phyloP scores from a whole-genome alignment of 2,113 vertebrate genomes.

The Istiophorus platypterus region DNA sequence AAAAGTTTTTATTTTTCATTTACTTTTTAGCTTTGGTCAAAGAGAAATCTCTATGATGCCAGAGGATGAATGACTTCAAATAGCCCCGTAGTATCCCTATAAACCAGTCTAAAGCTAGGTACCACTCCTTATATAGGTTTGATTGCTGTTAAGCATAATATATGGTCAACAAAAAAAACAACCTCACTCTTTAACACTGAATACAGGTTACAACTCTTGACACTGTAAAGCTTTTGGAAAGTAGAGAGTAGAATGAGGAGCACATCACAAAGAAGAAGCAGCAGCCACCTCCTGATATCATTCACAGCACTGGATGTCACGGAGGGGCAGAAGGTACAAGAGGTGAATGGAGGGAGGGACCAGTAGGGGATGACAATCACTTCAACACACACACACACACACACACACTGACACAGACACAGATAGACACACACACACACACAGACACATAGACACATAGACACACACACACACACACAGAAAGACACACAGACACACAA shows the following conservation, averaged over 20 bases:
- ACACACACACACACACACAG: no score
- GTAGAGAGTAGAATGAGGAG: not conserved
- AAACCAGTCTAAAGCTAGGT: not conserved
- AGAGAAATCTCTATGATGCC: no score
- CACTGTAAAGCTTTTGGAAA: not conserved
- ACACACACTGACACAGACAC: not conserved
- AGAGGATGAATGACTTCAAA: not conserved
- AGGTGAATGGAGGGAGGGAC: conserved; percentile 20
- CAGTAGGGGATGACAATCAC: conserved; percentile 26
- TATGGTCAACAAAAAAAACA: not conserved
- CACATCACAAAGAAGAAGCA: not conserved
- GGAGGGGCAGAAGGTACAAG: conserved; percentile 21
- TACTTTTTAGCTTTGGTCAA: not conserved
- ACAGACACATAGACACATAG: no score
- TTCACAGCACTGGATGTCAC: conserved; percentile 30
- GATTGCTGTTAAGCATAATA: not conserved
- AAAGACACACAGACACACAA: not conserved
- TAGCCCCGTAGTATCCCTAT: not conserved
- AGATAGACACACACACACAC: conserved; percentile 12
- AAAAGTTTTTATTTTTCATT: no score
- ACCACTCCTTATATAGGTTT: not conserved
- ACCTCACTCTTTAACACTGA: not conserved
- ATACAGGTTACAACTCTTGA: not conserved
- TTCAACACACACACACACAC: not conserved
- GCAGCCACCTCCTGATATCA: not conserved